Evolutionary conservation across 1,140 invertebrate genomes (phyloP).

Genomic region (Drosophila rhopaloa): DNA sequence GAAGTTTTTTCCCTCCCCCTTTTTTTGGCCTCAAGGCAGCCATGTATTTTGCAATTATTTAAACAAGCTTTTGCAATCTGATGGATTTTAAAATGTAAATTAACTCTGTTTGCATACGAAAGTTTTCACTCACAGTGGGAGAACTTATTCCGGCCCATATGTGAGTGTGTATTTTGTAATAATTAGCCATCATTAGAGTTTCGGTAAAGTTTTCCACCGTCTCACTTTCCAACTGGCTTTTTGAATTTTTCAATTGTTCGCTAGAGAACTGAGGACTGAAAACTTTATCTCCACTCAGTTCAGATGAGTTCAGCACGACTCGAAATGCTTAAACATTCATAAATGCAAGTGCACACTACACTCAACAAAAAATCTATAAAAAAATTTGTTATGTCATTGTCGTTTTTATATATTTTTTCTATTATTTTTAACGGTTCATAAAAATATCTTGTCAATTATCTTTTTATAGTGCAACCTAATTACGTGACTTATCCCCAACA

Average conservation of each 20-base stretch:
- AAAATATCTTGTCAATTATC: too few species aligned
- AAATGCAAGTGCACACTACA: conserved; percentile 73
- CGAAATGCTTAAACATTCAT: conserved; percentile 76
- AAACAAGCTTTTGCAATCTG: conserved; percentile 47
- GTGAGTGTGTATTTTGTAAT: conserved; percentile 55
- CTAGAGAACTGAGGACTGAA: conserved; percentile 14
- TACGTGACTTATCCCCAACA: too few species aligned
- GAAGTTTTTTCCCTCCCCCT: conserved; percentile 8
- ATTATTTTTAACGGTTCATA: too few species aligned
- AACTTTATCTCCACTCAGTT: conserved; percentile 52
- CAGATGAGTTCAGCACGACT: conserved; percentile 43
- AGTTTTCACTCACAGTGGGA: conserved; percentile 32
- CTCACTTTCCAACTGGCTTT: conserved; percentile 58
- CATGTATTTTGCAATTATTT: conserved; percentile 51
- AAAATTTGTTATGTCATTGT: too few species aligned
- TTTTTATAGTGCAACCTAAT: too few species aligned
- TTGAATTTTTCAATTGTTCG: conserved; percentile 78
- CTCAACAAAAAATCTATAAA: not conserved
- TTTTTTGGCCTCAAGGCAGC: conserved; percentile 24
- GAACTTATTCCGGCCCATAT: conserved; percentile 22
- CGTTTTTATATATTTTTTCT: too few species aligned
- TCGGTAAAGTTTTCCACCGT: conserved; percentile 39
- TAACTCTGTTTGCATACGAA: conserved; percentile 52
- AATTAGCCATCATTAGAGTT: conserved; percentile 72
- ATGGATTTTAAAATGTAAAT: conserved; percentile 63